phyloP scores from a whole-genome alignment of 2,797 vertebrate genomes.

The Chelmon rostratus region DNA sequence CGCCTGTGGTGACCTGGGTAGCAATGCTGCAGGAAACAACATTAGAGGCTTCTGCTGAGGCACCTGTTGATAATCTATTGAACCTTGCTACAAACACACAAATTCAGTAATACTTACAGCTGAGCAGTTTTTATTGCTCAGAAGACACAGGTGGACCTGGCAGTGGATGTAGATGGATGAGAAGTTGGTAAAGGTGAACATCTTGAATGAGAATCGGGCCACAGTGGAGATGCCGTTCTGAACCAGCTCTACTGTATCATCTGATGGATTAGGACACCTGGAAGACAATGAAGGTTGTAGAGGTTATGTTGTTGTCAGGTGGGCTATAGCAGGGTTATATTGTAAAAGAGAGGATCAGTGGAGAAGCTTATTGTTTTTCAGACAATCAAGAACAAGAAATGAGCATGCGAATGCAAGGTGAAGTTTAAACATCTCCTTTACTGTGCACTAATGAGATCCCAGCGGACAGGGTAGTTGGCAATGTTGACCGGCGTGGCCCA shows the following conservation, averaged over 20 bases:
- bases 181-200: constrained; percentile 66
- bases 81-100: neutral
- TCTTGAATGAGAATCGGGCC: constrained; percentile 73
- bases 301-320: neutral
- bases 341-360: neutral
- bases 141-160: constrained; percentile 68
- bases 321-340: neutral
- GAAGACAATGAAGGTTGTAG: neutral
- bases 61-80: neutral
- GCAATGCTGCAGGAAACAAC: constrained; percentile 65
- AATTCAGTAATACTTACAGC: constrained; percentile 45
- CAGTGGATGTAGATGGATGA: constrained; percentile 74
- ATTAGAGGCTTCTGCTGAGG: neutral
- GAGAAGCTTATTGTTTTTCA: neutral
- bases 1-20: constrained; percentile 28
- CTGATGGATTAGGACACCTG: constrained; percentile 77
- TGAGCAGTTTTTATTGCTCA: constrained; percentile 54
- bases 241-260: constrained; percentile 65
- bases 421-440: constrained; percentile 42
- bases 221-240: constrained; percentile 70
- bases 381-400: neutral
- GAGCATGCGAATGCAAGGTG: neutral
- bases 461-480: constrained; percentile 37
- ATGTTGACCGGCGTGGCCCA: constrained; percentile 80
- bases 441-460: constrained; percentile 78